Evolutionary conservation across 2,113 vertebrate species (phyloP).

Genomic region (Acanthochromis polyacanthus): DNA sequence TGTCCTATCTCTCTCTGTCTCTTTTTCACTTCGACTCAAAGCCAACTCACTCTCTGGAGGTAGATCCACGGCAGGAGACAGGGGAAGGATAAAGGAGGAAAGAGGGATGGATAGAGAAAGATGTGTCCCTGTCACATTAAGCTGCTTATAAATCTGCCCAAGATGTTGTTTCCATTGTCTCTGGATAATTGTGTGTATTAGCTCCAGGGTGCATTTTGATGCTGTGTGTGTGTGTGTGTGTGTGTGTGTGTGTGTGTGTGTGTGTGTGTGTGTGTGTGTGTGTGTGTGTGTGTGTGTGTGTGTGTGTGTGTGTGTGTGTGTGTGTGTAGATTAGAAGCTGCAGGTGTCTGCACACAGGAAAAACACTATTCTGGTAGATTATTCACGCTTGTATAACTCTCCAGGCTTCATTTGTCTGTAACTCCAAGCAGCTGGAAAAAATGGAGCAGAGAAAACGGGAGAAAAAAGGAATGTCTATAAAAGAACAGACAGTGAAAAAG

Average conservation of each 20-base stretch:
- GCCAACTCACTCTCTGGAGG: not conserved
- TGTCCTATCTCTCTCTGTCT: not conserved
- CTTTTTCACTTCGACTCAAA: slow-evolving; percentile 8
- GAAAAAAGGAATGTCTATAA: not conserved
- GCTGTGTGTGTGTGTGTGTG: not conserved
- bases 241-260: not conserved
- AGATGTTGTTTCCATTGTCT: slow-evolving; percentile 43
- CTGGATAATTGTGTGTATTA: slow-evolving; percentile 33
- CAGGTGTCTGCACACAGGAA: slow-evolving; percentile 25
- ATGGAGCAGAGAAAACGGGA: not conserved
- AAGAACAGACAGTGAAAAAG: not conserved
- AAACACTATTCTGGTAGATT: slow-evolving; percentile 22
- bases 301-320: slow-evolving; percentile 1
- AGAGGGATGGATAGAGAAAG: not conserved
- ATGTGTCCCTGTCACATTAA: slow-evolving; percentile 25
- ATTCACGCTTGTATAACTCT: slow-evolving; percentile 36
- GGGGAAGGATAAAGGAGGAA: not conserved
- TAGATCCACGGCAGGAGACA: slow-evolving; percentile 5
- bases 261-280: not conserved
- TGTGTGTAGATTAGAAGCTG: slow-evolving; percentile 32
- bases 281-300: not conserved
- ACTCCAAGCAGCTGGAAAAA: slow-evolving; percentile 18
- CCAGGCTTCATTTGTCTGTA: slow-evolving; percentile 39
- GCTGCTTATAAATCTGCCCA: slow-evolving; percentile 38
- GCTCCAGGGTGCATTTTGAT: slow-evolving; percentile 3